phyloP scores from a whole-genome alignment of 1,140 invertebrate species.

The Drosophila seguyi region DNA sequence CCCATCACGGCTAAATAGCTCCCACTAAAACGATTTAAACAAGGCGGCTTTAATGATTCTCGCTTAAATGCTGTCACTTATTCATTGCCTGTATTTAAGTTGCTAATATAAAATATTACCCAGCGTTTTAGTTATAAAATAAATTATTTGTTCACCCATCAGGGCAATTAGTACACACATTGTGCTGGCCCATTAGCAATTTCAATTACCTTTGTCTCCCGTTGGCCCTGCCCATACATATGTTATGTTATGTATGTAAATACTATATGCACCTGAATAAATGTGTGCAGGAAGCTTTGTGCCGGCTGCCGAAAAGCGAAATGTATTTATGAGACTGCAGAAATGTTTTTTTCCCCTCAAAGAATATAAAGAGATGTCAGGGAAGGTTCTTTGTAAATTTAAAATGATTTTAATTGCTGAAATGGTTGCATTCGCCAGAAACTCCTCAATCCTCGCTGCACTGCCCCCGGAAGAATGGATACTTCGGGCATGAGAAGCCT shows the following conservation, averaged over 20 bases:
- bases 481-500: conserved; percentile 93
- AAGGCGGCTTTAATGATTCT: background rate
- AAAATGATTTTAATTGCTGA: conserved; percentile 2
- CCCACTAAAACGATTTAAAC: conserved; percentile 18
- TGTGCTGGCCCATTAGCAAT: conserved; percentile 48
- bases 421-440: conserved; percentile 86
- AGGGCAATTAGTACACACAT: conserved; percentile 53
- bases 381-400: conserved; percentile 8
- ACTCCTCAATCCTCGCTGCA: conserved; percentile 89
- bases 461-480: conserved; percentile 94
- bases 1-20: background rate
- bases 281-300: conserved; percentile 18
- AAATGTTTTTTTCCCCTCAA: conserved; percentile 2
- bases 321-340: conserved; percentile 22
- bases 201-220: conserved; percentile 59
- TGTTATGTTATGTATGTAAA: background rate
- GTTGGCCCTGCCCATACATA: conserved; percentile 1
- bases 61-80: background rate
- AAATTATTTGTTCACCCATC: conserved; percentile 46
- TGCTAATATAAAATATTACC: conserved; percentile 23
- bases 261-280: conserved; percentile 28
- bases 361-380: background rate
- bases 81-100: background rate
- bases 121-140: conserved; percentile 44
- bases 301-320: conserved; percentile 11